These are phyloP conservation scores for Sinocyclocheilus maitianheensis DNA, from an alignment of 2,113 vertebrate species.

Conservation along the genomic window DNA sequence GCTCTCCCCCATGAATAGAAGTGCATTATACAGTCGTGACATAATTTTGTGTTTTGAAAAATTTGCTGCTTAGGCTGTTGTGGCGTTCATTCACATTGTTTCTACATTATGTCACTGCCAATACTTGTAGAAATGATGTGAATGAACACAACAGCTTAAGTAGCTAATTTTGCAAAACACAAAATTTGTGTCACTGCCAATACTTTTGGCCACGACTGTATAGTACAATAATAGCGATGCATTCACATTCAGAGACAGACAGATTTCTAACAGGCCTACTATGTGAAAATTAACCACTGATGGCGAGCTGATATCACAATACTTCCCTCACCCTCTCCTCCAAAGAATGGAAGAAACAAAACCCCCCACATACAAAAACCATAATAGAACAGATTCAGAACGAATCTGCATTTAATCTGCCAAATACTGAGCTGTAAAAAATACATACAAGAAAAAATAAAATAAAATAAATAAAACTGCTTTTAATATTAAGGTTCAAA, in stretches of 20 bases:
- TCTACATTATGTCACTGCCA: too few species aligned
- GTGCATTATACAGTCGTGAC: not conserved
- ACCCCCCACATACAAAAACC: not conserved
- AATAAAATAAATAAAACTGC: not conserved
- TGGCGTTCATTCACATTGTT: too few species aligned
- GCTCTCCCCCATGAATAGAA: not conserved
- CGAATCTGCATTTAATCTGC: not conserved
- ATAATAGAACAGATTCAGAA: not conserved
- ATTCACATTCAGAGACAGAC: constrained; percentile 35
- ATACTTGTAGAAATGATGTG: too few species aligned
- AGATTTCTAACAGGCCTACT: constrained; percentile 4
- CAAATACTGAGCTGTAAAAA: not conserved
- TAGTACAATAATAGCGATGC: not conserved
- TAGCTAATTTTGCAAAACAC: too few species aligned
- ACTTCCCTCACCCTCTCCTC: not conserved
- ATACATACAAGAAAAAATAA: not conserved
- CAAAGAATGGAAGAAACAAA: not conserved
- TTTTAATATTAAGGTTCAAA: not conserved
- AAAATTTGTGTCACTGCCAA: too few species aligned
- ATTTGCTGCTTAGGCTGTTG: too few species aligned
- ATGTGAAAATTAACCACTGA: not conserved
- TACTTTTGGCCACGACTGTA: not conserved
- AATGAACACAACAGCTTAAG: too few species aligned
- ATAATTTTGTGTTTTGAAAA: too few species aligned
- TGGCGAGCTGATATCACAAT: not conserved